Percentiles rank a stretch among this genome's conserved stretches.
Conservation (phyloP, 2,888 invertebrate species). For the Gandaritis pyraliata region DNA sequence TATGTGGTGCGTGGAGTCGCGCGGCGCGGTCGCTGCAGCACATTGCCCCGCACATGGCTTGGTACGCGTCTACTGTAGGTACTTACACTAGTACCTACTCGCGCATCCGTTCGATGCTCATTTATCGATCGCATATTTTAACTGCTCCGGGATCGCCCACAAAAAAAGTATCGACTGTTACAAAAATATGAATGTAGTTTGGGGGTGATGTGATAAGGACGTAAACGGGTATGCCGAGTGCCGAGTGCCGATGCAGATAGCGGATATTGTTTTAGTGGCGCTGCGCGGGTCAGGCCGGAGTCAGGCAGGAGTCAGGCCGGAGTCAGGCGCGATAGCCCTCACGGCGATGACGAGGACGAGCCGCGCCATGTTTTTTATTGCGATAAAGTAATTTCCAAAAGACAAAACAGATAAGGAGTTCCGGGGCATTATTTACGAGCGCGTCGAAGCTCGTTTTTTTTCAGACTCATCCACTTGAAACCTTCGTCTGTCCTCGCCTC, state of each 20-base stretch:
- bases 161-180: slow-evolving; percentile 21
- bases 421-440: slow-evolving; percentile 55
- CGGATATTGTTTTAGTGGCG: slow-evolving; percentile 32
- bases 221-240: slow-evolving; percentile 38
- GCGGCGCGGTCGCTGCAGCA: too few species aligned
- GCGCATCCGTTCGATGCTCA: background rate
- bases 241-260: slow-evolving; percentile 46
- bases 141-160: background rate
- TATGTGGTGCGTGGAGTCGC: too few species aligned
- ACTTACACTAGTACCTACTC: too few species aligned
- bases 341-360: slow-evolving; percentile 20
- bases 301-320: too few species aligned
- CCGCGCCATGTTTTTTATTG: slow-evolving; percentile 51
- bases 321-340: slow-evolving; percentile 63
- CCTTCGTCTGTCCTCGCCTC: slow-evolving; percentile 71
- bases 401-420: slow-evolving; percentile 54
- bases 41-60: too few species aligned
- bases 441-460: slow-evolving; percentile 31
- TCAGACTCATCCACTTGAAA: slow-evolving; percentile 53
- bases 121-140: slow-evolving; percentile 3
- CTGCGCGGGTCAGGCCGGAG: slow-evolving; percentile 24
- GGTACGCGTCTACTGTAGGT: too few species aligned
- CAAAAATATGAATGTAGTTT: slow-evolving; percentile 33
- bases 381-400: slow-evolving; percentile 60
- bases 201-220: slow-evolving; percentile 35